Conservation (phyloP, 2,888 invertebrate genomes). For the Incurvaria masculella region DNA sequence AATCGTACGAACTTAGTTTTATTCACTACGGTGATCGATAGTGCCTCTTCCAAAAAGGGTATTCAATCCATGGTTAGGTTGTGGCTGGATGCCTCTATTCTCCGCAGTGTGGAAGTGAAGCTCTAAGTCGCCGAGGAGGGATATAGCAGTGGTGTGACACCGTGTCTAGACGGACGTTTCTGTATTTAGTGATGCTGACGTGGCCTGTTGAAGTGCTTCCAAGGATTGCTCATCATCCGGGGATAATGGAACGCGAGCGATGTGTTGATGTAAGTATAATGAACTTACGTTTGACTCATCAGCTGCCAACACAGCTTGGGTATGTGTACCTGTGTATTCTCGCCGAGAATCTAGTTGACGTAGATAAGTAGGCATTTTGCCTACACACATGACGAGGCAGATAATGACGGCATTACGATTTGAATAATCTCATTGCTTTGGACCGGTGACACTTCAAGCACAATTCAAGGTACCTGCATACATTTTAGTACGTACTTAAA, state of each 20-base stretch:
- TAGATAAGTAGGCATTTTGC: neutral
- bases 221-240: neutral
- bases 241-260: neutral
- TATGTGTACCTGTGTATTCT: neutral
- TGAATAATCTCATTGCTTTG: neutral
- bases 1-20: conserved; percentile 50
- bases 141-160: too few relatives aligned
- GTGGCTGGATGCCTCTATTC: too few relatives aligned
- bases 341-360: neutral
- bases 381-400: neutral
- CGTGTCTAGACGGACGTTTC: too few relatives aligned
- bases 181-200: too few relatives aligned
- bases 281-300: neutral
- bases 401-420: neutral
- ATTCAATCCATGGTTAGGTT: neutral
- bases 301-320: neutral
- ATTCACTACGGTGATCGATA: conserved; percentile 32
- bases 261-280: neutral
- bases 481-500: too few relatives aligned
- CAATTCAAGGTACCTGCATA: too few relatives aligned
- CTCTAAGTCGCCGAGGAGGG: too few relatives aligned
- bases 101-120: too few relatives aligned
- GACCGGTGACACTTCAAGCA: neutral
- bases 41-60: conserved; percentile 9
- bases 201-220: neutral